Base-by-base conservation (phyloP, 2,888 invertebrate genomes). In the Nipponacmea schrenckii region DNA sequence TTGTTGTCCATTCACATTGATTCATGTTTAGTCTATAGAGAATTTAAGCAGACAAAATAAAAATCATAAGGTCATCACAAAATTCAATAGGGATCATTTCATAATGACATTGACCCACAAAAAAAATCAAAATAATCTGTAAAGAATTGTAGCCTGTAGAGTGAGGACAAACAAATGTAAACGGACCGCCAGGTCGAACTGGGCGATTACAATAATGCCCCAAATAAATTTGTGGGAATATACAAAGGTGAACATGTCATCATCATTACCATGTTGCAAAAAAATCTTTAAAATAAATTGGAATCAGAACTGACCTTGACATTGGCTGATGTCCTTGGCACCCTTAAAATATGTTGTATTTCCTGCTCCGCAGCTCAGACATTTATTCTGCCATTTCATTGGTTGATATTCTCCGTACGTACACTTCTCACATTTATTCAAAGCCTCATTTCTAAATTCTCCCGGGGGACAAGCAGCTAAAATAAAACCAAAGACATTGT, bases 381-480 rank as follows among this genome's bases (percentile, higher is more conserved):
- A 76, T 17, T 26, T 31, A 1, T 24, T 64, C 45, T 72, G 68
- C 76, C 76, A 72, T 27, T 69, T 64, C 44, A 66, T 1, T 27
- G 74, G 69, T 50, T 77, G 77, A 62, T 72, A 77, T n/a, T 62
- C 45, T 8, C 75, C 75, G 15, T 75, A 71, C 0, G 50, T 44
- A 66, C 77, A 77, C 4, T 68, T 66, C 15, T 17, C 17, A 63
- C 77, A 77, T 26, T 31, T 12, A 45, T 68, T 72, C 26, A 46
- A 26, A 2, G 20, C 15, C 3, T 27, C 50, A 7, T 67, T 24
- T 15, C 56, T 48, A 24, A 64, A 74, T n/a, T 62, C 8, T 10
- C 77, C 77, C 2, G 75, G 69, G 15, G 66, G 3, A 67, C 77
- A 77, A 7, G 75, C 77, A 62, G 46, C 77, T 77, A 70, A 17